Evolutionary conservation across 2,797 vertebrate genomes (phyloP), one percentile per base, ranked within the genome.

Genomic region (Falco novaeseelandiae): DNA sequence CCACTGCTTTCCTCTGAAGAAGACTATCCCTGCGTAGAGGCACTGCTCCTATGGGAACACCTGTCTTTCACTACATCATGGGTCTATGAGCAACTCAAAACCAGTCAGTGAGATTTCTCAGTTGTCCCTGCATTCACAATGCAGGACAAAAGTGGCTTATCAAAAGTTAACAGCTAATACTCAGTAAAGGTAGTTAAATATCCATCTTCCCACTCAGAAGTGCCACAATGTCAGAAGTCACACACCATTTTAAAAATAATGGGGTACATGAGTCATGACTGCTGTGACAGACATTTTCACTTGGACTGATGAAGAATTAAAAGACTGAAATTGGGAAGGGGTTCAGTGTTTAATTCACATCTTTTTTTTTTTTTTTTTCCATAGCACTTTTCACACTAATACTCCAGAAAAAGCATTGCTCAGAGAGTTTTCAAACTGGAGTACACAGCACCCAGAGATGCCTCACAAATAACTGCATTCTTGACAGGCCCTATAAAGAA

Each of bases 221-320:
- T 74, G 67, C n/a, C 67, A 48, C n/a, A 48, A 38, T 84, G 78
- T 93, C 93, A 96, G 57, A 96, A 96, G 91, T 93, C 95, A 96
- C 57, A 95, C 36, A 66, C 71, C 65, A 81, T 92, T 93, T 95
- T 63, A 95, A 95, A 95, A 96, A 89, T 85, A 87, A 81, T 58
- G 25, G 49, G 93, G 49, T 83, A 90, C 62, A 36, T 94, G 92
- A 96, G 48, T 96, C 93, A 94, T 84, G 95, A 95, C 79, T 95
- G 82, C 36, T 81, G 20, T 90, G 90, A 94, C 77, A 96, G 90
- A 81, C 46, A 29, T 58, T 95, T 95, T 95, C 67, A 81, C 40
- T 93, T 69, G 42, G 55, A 81, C 36, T 83, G 71, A 89, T 94
- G 82, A 89, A 90, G 90, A 96, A 85, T 92, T 93, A 87, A 94